Base-by-base conservation (phyloP, 2,888 invertebrate genomes). In the Machimus rusticus region DNA sequence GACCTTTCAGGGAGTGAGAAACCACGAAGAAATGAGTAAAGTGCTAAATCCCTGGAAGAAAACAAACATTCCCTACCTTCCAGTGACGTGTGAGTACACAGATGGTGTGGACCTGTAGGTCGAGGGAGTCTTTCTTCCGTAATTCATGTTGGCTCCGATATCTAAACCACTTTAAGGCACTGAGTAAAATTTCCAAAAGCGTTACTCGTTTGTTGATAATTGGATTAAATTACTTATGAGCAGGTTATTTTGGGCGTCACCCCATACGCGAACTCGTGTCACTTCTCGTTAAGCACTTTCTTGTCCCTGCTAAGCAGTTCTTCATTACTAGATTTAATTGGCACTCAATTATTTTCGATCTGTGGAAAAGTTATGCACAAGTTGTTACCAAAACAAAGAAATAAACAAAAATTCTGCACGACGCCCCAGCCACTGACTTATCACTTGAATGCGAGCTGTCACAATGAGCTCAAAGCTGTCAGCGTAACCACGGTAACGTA, bases 51-150 rank as follows among this genome's bases (percentile, higher is more conserved):
- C 43, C 14, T 43, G 66, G 9, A 66, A 34, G n/a, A 66, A 23
- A 8, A 46, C n/a, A 39, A n/a, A 39, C 14, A 74, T 31, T 43
- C 74, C 23, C 28, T 92, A 95, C 95, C 94, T 94, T 90, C 94
- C 95, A 86, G 97, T 97, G 87, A 97, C 96, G 92, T 97, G 97
- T 0, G 98, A 98, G 91, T 98, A 97, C 74, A 98, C 96, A 0
- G 97, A 97, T 12, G 97, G 97, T 89, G 97, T 97, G 78, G 97
- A 97, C 90, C 95, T 93, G 90, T 95, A 95, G 4, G 97, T 96
- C 87, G 97, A 96, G 5, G 97, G 97, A 37, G 97, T 96, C 93
- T 97, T 97, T 90, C 96, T 95, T 86, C 96, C 96, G 93, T 96
- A 96, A 92, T 95, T 94, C 95, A 95, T 95, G 88, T 89, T 93